Evolutionary conservation across 2,113 vertebrate genomes (phyloP).

Genomic region (Colaptes auratus): DNA sequence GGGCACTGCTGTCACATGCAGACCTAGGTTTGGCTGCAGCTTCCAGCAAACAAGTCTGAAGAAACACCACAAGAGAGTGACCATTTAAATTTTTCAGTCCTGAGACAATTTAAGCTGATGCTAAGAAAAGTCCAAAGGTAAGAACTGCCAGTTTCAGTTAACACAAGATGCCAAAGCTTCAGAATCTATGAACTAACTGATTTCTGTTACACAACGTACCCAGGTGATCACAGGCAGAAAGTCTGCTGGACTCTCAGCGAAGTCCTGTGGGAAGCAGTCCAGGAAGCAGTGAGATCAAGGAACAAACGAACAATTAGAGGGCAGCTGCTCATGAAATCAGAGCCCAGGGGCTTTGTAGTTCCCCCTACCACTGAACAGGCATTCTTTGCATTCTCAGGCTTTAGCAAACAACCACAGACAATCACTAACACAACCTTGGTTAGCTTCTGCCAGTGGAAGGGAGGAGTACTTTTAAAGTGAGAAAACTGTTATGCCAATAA

Average conservation of each 20-base stretch:
- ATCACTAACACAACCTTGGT: background rate
- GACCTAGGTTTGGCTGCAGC: background rate
- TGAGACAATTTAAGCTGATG: background rate
- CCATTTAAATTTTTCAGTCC: background rate
- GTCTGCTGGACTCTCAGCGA: background rate
- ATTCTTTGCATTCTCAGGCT: background rate
- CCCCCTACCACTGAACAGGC: background rate
- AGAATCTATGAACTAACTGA: background rate
- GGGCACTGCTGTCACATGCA: background rate
- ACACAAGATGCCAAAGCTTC: background rate
- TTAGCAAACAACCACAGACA: background rate
- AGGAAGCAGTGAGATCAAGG: background rate
- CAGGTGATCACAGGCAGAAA: background rate
- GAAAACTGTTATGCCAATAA: background rate
- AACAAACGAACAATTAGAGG: background rate
- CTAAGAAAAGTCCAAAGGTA: background rate
- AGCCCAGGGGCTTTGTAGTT: background rate
- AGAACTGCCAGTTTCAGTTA: background rate
- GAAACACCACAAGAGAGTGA: background rate
- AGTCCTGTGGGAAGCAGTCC: too few relatives aligned
- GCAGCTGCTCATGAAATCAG: background rate
- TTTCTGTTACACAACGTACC: background rate
- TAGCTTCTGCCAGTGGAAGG: background rate
- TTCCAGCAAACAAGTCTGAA: background rate
- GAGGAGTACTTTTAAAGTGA: background rate